A percentile compares a stretch with the other conserved stretches of the same genome.
Evolutionary conservation across 1,140 invertebrate genomes (phyloP).

Genomic region (Leptinotarsa texana): DNA sequence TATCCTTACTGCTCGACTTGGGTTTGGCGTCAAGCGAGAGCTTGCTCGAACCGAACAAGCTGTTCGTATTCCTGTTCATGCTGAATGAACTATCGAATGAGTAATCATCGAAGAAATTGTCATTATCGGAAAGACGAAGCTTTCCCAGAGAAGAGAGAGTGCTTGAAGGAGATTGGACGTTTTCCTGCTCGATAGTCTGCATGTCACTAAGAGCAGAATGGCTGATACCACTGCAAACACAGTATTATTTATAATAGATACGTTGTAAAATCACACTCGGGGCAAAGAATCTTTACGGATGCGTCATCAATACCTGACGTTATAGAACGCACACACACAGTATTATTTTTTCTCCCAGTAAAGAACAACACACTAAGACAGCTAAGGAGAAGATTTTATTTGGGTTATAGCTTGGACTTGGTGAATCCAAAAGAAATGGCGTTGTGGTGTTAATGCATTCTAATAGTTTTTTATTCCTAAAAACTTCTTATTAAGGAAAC

Average conservation of each 20-base stretch:
- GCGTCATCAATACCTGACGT: too few species aligned
- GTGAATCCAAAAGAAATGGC: too few species aligned
- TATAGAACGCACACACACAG: too few species aligned
- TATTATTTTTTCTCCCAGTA: too few species aligned
- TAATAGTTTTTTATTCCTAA: too few species aligned
- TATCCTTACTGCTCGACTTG: slow-evolving; percentile 39
- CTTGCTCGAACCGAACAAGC: slow-evolving; percentile 26
- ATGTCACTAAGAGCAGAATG: slow-evolving; percentile 94
- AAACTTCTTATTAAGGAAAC: too few species aligned
- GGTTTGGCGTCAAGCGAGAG: slow-evolving; percentile 22
- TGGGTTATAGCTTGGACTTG: too few species aligned
- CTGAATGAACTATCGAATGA: slow-evolving; percentile 60
- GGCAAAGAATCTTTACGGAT: too few species aligned
- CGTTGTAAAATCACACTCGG: too few species aligned
- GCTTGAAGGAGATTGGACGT: slow-evolving; percentile 45
- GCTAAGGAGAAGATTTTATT: too few species aligned
- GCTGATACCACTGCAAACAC: slow-evolving; percentile 72
- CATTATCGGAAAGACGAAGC: slow-evolving; percentile 49
- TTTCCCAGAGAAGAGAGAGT: slow-evolving; percentile 50
- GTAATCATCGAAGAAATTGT: slow-evolving; percentile 55
- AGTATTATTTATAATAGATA: slow-evolving; percentile 31
- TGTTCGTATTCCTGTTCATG: slow-evolving; percentile 55
- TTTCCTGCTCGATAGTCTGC: slow-evolving; percentile 88
- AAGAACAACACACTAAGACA: too few species aligned
- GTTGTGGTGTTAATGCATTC: too few species aligned